Base-by-base conservation (phyloP, 1,140 invertebrate genomes). In the Drosophila truncata region DNA sequence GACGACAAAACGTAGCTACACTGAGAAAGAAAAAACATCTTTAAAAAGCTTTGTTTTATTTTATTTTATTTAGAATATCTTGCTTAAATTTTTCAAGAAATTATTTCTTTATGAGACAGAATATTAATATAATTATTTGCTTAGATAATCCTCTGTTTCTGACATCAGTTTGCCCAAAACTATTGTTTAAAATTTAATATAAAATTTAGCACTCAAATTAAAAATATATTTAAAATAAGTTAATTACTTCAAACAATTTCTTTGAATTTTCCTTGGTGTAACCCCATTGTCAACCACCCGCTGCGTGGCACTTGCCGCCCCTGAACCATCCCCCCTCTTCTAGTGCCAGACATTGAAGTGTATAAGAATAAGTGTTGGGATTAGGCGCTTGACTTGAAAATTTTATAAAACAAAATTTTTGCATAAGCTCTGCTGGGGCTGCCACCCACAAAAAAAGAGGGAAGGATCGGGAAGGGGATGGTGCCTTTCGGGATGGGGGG, bases 331-430 rank as follows among this genome's bases (percentile, higher is more conserved):
- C 55, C 55, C 44, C 42, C 64, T 66, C 63, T 54, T 78, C 64
- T 83, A 83, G 85, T 81, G 80, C 73, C 76, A 84, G 80, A 88
- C 84, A 90, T 88, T 88, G 84, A 88, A 88, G 85, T 90, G 85
- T 88, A 90, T 88, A 90, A 90, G 85, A 90, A 90, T 90, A 90
- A 90, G 85, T 90, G 86, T 90, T 90, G 85, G 85, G 85, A 90
- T 90, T 91, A 90, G 85, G 78, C 85, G 85, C 85, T 90, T 90
- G 85, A 90, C 85, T 90, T 90, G 85, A 90, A 90, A 90, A 90
- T 88, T 88, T 90, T 88, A 88, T 90, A 90, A 90, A 90, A 90
- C 86, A 90, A 90, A 90, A 90, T 90, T 90, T 88, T 90, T 90
- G 85, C 85, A 90, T 90, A 90, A 90, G 86, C 85, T 90, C 85